A percentile compares a stretch with the other conserved stretches of the same genome.
Evolutionary conservation across 2,888 invertebrate species (phyloP).

Genomic region (Hypena proboscidalis): DNA sequence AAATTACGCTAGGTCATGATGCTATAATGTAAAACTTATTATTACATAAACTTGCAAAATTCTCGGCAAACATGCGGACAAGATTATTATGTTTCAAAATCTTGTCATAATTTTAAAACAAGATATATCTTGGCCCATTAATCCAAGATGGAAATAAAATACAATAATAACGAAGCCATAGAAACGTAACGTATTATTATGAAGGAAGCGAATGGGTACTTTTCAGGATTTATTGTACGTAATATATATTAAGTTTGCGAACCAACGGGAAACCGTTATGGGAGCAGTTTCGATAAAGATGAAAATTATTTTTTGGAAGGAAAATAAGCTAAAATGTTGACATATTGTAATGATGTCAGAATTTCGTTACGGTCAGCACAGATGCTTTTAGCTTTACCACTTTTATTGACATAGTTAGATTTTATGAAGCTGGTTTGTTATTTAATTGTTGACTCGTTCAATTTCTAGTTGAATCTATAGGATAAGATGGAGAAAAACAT

Average conservation of each 20-base stretch:
- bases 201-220: slow-evolving; percentile 36
- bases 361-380: background rate
- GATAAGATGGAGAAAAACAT: too few relatives aligned
- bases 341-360: background rate
- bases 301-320: slow-evolving; percentile 15
- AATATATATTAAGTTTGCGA: slow-evolving; percentile 37
- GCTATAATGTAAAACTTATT: too few relatives aligned
- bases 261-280: slow-evolving; percentile 22
- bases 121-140: slow-evolving; percentile 3
- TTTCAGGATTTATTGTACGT: slow-evolving; percentile 34
- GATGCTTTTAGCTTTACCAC: slow-evolving; percentile 2
- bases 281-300: slow-evolving; percentile 27
- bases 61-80: too few relatives aligned
- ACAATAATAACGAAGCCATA: slow-evolving; percentile 19
- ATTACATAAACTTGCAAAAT: too few relatives aligned
- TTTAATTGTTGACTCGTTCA: too few relatives aligned
- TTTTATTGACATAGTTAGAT: background rate
- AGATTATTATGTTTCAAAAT: too few relatives aligned
- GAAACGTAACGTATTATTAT: slow-evolving; percentile 26
- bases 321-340: slow-evolving; percentile 6
- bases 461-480: too few relatives aligned
- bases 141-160: slow-evolving; percentile 25
- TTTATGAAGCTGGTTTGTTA: background rate
- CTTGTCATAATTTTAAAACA: slow-evolving; percentile 1
- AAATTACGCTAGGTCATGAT: too few relatives aligned